Conservation (phyloP, 2,113 vertebrate genomes). For the Pangasianodon gigas region DNA sequence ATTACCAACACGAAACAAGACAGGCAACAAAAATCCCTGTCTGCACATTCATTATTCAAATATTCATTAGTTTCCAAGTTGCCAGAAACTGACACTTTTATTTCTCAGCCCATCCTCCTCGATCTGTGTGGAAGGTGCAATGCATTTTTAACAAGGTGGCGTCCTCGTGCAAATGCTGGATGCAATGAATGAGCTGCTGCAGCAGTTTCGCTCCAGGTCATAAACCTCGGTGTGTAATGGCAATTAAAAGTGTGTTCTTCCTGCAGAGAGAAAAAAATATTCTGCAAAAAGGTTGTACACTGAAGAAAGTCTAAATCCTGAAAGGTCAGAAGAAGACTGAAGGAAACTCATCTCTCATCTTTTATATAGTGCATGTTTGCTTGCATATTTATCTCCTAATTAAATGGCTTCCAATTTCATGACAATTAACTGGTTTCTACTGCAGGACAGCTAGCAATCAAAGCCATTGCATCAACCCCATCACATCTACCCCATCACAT, state of each 20-base stretch:
- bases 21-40: neutral
- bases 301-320: neutral
- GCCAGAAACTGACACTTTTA: conserved; percentile 66
- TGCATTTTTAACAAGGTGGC: conserved; percentile 62
- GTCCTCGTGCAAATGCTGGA: conserved; percentile 57
- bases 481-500: neutral
- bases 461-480: neutral
- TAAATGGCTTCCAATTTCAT: neutral
- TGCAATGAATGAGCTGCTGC: conserved; percentile 62
- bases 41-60: conserved; percentile 61
- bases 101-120: conserved; percentile 52
- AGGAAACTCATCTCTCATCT: neutral
- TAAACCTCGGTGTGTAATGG: conserved; percentile 64
- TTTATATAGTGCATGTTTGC: neutral
- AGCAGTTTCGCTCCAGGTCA: conserved; percentile 61
- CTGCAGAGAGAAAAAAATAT: neutral
- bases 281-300: no score
- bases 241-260: conserved; percentile 66
- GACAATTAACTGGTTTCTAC: neutral
- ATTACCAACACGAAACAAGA: neutral
- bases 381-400: neutral
- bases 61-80: conserved; percentile 67
- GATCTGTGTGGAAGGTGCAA: conserved; percentile 63
- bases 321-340: neutral
- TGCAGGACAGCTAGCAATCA: neutral